Conservation (phyloP, 2,888 invertebrate species). For the Holacanthella duospinosa region DNA sequence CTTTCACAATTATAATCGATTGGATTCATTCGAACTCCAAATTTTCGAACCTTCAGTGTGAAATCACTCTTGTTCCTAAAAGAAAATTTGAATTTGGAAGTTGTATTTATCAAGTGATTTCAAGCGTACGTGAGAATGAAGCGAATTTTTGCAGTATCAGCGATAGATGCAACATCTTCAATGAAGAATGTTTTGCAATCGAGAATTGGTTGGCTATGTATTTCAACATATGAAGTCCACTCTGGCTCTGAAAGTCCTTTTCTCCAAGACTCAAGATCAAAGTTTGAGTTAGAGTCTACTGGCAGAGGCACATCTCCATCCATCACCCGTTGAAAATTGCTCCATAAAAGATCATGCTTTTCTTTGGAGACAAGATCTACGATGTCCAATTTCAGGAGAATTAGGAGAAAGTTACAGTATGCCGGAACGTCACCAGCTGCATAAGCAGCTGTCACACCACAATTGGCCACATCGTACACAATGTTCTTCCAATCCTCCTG, state of each 20-base stretch:
- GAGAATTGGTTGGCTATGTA: slow-evolving; percentile 26
- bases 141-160: slow-evolving; percentile 15
- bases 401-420: slow-evolving; percentile 31
- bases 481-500: slow-evolving; percentile 27
- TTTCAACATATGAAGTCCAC: slow-evolving; percentile 27
- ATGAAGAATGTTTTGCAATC: slow-evolving; percentile 24
- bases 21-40: slow-evolving; percentile 25
- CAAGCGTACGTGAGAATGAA: slow-evolving; percentile 21
- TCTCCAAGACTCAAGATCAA: slow-evolving; percentile 24
- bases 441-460: slow-evolving; percentile 28
- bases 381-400: slow-evolving; percentile 28
- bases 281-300: slow-evolving; percentile 20
- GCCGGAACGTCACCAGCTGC: slow-evolving; percentile 27
- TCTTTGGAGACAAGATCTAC: slow-evolving; percentile 10
- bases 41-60: slow-evolving; percentile 23
- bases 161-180: slow-evolving; percentile 16
- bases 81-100: slow-evolving; percentile 1
- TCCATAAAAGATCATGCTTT: slow-evolving; percentile 19
- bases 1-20: slow-evolving; percentile 26
- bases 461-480: slow-evolving; percentile 26
- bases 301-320: slow-evolving; percentile 22
- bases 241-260: slow-evolving; percentile 13
- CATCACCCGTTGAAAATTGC: slow-evolving; percentile 24
- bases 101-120: not conserved
- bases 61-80: slow-evolving; percentile 23